Base-by-base conservation (phyloP, 1,140 invertebrate species). In the Zaprionus nigranus region DNA sequence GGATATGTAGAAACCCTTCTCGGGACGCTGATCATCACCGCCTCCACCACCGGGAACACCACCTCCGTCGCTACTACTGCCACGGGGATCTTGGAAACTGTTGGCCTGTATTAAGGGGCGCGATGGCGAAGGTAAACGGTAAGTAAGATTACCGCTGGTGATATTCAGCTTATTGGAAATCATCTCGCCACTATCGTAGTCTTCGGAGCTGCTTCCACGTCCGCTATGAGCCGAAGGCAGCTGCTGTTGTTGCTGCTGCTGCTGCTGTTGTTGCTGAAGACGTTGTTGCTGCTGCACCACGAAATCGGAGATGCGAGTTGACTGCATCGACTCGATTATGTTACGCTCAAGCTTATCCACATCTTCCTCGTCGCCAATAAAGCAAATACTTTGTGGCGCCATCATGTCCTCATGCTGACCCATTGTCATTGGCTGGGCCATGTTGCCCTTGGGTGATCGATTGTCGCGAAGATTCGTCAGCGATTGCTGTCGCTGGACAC, bases 1-100 rank as follows among this genome's bases (percentile, higher is more conserved):
- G 24, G 97, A 97, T 88, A 99, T 98, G 92, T 98, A 98, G 93
- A 99, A 99, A n/a, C 97, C 97, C 93, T 97, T 97, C 92, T 97
- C 96, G 75, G 94, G 95, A 66, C 94, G 94, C 49, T 93, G 93
- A 51, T 94, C 93, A 30, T 82, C 83, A 13, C 70, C 93, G 13
- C 74, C 65, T 49, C 58, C 72, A 46, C 67, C 59, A 6, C 67
- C 59, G 13, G 36, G 15, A 3, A 36, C 15, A 3, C 67, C 60
- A 7, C 51, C 56, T 43, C 62, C 46, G 30, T 69, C 49, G 28
- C 30, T 20, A 34, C 78, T 62, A 65, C 20, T 30, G 13, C 80
- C 30, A 12, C 90, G 79, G 0, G 93, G 93, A 79, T 93, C 92
- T 78, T 96, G 96, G 93, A 97, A 96, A 38, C 96, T 96, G 92